Conservation (phyloP, 53 echinoderm and acorn worm species). For the Crossaster papposus region DNA sequence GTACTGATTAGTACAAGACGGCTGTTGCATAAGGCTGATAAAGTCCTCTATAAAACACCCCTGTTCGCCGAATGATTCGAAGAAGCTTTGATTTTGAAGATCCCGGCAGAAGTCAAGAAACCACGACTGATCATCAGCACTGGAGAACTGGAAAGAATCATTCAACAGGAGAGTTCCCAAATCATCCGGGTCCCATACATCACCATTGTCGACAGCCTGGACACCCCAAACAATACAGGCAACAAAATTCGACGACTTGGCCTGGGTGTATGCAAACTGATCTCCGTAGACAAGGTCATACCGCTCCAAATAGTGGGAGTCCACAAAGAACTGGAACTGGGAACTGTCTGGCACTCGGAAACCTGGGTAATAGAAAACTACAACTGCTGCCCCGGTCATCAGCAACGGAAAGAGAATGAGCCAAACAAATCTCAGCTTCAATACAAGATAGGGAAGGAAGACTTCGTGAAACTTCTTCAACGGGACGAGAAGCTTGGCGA, state of each 20-base stretch:
- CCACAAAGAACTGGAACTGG: slow-evolving; percentile 47
- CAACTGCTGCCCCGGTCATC: slow-evolving; percentile 41
- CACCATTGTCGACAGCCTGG: slow-evolving; percentile 47
- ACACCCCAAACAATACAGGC: slow-evolving; percentile 59
- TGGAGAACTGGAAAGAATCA: slow-evolving; percentile 44
- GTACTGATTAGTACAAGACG: slow-evolving; percentile 1
- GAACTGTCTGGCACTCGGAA: slow-evolving; percentile 36
- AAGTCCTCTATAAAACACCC: slow-evolving; percentile 58
- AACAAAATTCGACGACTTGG: neutral
- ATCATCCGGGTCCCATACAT: slow-evolving; percentile 59
- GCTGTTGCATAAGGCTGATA: slow-evolving; percentile 25
- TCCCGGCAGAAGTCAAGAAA: slow-evolving; percentile 49
- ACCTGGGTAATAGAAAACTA: slow-evolving; percentile 45
- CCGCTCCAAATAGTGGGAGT: slow-evolving; percentile 50
- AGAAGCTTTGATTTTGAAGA: slow-evolving; percentile 44
- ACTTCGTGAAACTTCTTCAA: slow-evolving; percentile 5
- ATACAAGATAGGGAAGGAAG: slow-evolving; percentile 30
- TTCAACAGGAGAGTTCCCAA: slow-evolving; percentile 28
- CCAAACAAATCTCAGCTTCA: slow-evolving; percentile 53
- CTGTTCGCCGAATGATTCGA: neutral
- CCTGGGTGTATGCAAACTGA: slow-evolving; percentile 20
- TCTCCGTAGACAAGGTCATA: slow-evolving; percentile 58
- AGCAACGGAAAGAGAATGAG: slow-evolving; percentile 43
- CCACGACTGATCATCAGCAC: slow-evolving; percentile 54
- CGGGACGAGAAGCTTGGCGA: neutral